phyloP scores from a whole-genome alignment of 2,888 invertebrate species.

The Campoplex nolae region DNA sequence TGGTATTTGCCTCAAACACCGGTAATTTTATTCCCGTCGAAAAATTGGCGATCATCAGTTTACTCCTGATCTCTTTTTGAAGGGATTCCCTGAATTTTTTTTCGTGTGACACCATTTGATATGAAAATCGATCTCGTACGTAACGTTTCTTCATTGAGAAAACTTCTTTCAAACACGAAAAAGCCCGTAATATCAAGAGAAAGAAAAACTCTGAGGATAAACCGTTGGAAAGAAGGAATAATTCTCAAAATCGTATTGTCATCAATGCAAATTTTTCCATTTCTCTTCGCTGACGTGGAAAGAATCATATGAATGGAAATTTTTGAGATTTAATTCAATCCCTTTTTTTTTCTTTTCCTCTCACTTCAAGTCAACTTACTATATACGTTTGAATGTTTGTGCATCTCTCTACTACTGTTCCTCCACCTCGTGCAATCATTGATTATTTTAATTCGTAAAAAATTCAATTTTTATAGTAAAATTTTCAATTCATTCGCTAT shows the following conservation, averaged over 20 bases:
- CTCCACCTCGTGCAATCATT: constrained; percentile 62
- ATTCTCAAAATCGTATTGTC: constrained; percentile 18
- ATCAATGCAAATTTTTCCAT: constrained; percentile 24
- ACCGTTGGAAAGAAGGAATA: background rate
- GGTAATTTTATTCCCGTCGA: background rate
- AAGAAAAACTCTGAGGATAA: background rate
- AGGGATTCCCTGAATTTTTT: constrained; percentile 15
- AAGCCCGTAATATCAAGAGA: constrained; percentile 12
- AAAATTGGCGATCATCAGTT: constrained; percentile 57
- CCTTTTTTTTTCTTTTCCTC: background rate
- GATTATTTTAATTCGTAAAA: background rate
- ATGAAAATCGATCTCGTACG: constrained; percentile 25
- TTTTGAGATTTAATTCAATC: background rate
- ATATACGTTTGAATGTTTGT: constrained; percentile 54
- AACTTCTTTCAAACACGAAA: background rate
- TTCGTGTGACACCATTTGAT: constrained; percentile 5
- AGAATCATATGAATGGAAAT: constrained; percentile 7
- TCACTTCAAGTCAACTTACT: constrained; percentile 39
- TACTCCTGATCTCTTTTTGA: constrained; percentile 44
- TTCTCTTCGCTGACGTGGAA: background rate
- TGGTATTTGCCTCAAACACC: background rate
- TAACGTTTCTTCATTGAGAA: background rate
- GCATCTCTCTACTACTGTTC: constrained; percentile 50
- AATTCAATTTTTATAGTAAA: background rate
- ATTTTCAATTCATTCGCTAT: background rate